phyloP scores from a whole-genome alignment of 1,140 invertebrate species.

The Drosophila pruinosa region DNA sequence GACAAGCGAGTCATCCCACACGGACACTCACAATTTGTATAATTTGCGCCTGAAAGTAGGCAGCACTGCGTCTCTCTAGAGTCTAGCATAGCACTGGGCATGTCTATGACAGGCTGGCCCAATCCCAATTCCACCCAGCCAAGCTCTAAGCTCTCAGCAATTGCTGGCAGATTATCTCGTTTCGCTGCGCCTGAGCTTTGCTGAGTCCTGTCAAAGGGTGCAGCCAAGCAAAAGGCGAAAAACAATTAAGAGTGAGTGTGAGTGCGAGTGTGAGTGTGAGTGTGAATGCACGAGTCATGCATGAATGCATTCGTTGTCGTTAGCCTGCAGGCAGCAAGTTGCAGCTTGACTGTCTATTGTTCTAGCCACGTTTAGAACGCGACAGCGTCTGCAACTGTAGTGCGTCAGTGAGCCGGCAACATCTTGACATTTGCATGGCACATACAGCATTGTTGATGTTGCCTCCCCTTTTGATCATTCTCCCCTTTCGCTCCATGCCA shows the following conservation, averaged over 20 bases:
- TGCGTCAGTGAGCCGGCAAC: conserved; percentile 48
- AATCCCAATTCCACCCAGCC: neutral
- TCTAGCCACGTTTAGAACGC: conserved; percentile 22
- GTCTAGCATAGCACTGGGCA: neutral
- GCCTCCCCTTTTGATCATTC: neutral
- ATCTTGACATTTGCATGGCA: conserved; percentile 65
- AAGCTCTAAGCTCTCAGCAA: conserved; percentile 17
- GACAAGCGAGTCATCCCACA: conserved; percentile 5
- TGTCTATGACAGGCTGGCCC: neutral
- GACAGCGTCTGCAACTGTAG: conserved; percentile 25
- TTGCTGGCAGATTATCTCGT: conserved; percentile 61
- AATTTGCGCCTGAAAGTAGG: conserved; percentile 54
- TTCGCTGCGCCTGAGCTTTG: conserved; percentile 20
- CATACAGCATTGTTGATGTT: conserved; percentile 30
- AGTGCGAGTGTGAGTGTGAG: conserved; percentile 1
- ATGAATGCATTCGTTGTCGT: conserved; percentile 50
- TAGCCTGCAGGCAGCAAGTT: conserved; percentile 38
- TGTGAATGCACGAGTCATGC: conserved; percentile 31
- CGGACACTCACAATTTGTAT: conserved; percentile 47
- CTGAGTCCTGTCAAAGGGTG: conserved; percentile 45
- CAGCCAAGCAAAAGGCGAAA: conserved; percentile 61
- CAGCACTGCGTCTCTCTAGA: conserved; percentile 11
- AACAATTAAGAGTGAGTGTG: conserved; percentile 57
- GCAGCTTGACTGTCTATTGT: conserved; percentile 60
- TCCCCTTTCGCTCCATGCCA: neutral